These are phyloP conservation scores for Dolichotis patagonum DNA, from an alignment of 2,113 vertebrate species.

Conservation along the genomic window DNA sequence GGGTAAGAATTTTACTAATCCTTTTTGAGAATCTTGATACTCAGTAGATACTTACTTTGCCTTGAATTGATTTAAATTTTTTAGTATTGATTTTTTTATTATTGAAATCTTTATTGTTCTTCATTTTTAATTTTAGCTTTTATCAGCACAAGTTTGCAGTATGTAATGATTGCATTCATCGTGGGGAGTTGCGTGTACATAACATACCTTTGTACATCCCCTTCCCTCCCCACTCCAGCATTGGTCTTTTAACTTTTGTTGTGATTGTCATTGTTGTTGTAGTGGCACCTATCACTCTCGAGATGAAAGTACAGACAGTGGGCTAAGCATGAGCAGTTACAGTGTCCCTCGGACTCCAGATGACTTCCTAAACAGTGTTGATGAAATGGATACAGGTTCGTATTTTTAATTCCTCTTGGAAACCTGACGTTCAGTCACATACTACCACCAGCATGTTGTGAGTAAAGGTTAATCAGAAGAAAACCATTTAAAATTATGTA, in stretches of 20 bases:
- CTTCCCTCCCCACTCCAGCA: background rate
- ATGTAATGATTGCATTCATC: background rate
- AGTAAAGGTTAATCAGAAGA: background rate
- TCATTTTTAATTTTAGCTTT: background rate
- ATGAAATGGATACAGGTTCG: slow-evolving; percentile 99
- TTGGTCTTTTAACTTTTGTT: slow-evolving; percentile 50
- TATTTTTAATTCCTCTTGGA: background rate
- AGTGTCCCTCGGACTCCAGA: slow-evolving; percentile 98
- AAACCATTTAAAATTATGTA: background rate
- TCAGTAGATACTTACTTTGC: background rate
- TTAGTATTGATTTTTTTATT: background rate
- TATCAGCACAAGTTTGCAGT: background rate
- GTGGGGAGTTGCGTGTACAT: background rate
- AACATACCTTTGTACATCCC: background rate
- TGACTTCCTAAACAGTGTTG: slow-evolving; percentile 99
- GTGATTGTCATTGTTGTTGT: slow-evolving; percentile 64
- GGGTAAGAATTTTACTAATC: background rate
- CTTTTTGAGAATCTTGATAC: background rate
- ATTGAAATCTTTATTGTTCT: background rate
- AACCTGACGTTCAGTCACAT: background rate
- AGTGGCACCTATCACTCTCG: slow-evolving; percentile 99
- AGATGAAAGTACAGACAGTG: slow-evolving; percentile 98
- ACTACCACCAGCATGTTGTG: background rate
- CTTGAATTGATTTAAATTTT: background rate
- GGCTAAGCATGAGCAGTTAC: slow-evolving; percentile 99